Conservation (phyloP, 2,113 vertebrate species). For the Rhodinocichla rosea region DNA sequence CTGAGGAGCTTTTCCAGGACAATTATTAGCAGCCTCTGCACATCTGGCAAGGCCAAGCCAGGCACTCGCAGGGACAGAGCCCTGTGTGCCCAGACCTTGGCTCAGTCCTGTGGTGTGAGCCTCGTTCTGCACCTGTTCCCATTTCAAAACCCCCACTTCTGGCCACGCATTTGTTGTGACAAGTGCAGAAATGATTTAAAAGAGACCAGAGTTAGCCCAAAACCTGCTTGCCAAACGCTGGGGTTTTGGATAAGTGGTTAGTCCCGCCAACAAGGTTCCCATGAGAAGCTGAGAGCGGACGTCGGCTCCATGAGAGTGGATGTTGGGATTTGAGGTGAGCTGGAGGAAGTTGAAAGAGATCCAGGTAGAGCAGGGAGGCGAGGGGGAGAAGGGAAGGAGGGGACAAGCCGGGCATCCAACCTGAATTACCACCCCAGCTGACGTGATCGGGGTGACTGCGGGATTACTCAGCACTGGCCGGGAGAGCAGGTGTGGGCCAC, state of each 20-base stretch:
- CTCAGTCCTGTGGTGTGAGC: not conserved
- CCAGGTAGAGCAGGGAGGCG: not conserved
- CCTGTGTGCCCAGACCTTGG: not conserved
- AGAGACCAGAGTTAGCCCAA: constrained; percentile 1
- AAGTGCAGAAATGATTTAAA: constrained; percentile 31
- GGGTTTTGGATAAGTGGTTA: constrained; percentile 27
- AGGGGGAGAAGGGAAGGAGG: constrained; percentile 34
- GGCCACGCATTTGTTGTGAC: constrained; percentile 18
- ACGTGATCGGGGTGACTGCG: constrained; percentile 13
- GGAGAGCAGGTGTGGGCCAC: constrained; percentile 50
- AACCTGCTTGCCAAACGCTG: constrained; percentile 6
- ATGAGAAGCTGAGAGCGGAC: constrained; percentile 39
- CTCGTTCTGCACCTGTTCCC: not conserved
- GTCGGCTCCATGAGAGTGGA: not conserved
- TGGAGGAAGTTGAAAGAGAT: constrained; percentile 65
- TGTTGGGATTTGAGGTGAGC: constrained; percentile 56
- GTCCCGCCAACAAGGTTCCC: constrained; percentile 55
- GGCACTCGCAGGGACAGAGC: not conserved
- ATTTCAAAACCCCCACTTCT: constrained; percentile 2
- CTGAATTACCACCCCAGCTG: constrained; percentile 36
- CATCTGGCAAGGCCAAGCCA: not conserved
- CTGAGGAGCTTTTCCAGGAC: not conserved
- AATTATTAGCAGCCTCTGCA: not conserved
- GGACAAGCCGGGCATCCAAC: constrained; percentile 38
- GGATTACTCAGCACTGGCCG: constrained; percentile 48